Evolutionary conservation across 2,113 vertebrate species (phyloP).

Genomic region (Eublepharis macularius): DNA sequence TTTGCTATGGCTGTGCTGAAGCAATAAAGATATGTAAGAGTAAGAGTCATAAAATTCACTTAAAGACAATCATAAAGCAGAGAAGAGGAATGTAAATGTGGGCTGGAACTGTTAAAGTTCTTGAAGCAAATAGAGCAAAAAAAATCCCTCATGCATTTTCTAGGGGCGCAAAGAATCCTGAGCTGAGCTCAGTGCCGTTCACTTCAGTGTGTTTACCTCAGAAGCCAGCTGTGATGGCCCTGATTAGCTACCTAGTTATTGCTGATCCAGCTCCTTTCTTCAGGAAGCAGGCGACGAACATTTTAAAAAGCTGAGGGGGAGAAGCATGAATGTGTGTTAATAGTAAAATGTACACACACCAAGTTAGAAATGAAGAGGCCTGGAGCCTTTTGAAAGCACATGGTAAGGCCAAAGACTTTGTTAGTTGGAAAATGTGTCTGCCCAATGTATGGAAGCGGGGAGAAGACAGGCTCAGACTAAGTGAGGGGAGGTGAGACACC

Average conservation of each 20-base stretch:
- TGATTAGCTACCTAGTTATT: neutral
- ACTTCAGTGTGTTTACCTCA: neutral
- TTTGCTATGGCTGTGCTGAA: no score
- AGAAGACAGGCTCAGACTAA: neutral
- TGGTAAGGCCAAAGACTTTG: neutral
- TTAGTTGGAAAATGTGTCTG: neutral
- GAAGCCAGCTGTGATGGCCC: neutral
- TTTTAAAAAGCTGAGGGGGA: neutral
- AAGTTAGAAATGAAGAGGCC: neutral
- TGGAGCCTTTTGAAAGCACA: neutral
- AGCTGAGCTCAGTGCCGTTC: neutral
- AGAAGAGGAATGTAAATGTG: neutral
- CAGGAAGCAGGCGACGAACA: neutral
- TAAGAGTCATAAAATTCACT: no score
- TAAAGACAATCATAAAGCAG: neutral
- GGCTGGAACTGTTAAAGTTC: neutral
- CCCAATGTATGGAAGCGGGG: neutral
- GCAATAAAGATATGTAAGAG: no score
- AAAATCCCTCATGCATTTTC: neutral
- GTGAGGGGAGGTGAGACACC: no score
- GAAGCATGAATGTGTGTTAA: neutral
- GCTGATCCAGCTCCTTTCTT: neutral
- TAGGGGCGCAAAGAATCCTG: no score
- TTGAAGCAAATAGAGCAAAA: neutral
- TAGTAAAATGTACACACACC: neutral